Percentiles rank a stretch among this genome's conserved stretches.
These are phyloP conservation scores for Gymnoscelis rufifasciata DNA, from an alignment of 2,888 invertebrate genomes.

Conservation along the genomic window DNA sequence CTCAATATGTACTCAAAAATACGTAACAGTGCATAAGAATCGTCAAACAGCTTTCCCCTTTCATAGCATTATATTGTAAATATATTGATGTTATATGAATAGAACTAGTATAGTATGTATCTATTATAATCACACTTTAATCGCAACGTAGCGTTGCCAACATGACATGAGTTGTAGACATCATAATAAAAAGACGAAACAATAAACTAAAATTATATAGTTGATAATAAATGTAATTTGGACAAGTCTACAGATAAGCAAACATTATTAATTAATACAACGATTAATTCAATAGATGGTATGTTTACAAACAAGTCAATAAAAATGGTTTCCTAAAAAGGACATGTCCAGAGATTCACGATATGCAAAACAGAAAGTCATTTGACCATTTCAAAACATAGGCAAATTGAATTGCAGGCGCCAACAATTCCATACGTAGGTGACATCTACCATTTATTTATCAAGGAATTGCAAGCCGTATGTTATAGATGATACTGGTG, in stretches of 20 bases:
- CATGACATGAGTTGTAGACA: no score
- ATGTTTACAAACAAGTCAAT: constrained; percentile 4
- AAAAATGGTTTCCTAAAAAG: constrained; percentile 9
- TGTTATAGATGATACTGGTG: constrained; percentile 1
- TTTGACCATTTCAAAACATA: constrained; percentile 38
- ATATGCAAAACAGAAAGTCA: constrained; percentile 36
- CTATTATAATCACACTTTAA: no score
- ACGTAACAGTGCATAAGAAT: constrained; percentile 51
- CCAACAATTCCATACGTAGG: constrained; percentile 22
- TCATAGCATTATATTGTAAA: constrained; percentile 35
- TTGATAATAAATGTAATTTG: no score
- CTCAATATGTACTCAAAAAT: constrained; percentile 63
- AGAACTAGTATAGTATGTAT: no score
- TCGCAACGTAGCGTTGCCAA: no score
- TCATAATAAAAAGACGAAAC: no score
- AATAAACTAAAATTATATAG: no score
- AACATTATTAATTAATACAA: not conserved
- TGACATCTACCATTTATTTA: not conserved
- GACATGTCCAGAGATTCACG: constrained; percentile 19
- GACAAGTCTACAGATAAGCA: not conserved
- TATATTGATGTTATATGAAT: not conserved
- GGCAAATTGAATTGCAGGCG: constrained; percentile 41
- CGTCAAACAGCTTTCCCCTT: constrained; percentile 58
- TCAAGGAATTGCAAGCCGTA: constrained; percentile 9
- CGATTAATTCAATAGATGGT: not conserved